Base-by-base conservation (phyloP, 2,888 invertebrate species). In the Drosophila paucipuncta region DNA sequence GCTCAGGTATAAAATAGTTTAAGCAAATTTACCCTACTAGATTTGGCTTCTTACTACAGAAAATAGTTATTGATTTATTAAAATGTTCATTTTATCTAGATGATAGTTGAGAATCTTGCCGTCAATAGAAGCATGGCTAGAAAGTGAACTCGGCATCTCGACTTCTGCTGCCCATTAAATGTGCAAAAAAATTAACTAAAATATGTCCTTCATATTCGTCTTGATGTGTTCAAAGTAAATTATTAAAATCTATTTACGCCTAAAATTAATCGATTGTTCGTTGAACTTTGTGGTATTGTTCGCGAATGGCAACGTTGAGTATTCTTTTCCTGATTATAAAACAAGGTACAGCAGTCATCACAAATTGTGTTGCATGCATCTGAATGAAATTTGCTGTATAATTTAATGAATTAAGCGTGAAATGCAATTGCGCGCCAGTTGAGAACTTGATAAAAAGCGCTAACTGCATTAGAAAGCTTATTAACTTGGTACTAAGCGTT, bases 401-500 rank as follows among this genome's bases (percentile, higher is more conserved):
- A 53, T 30, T 57, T 73, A 67, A 67, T 74, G 28, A 69, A 74
- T 59, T 64, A 58, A 68, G 52, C 28, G 50, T 47, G 9, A 61
- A 69, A 57, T 61, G 55, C 39, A 74, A 53, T 57, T 55, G 63
- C 18, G 64, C 25, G 18, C n/a, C 43, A 35, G 59, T 25, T 59
- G 49, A 66, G 69, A 59, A 53, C 43, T 37, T 66, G 65, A 70
- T 74, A 60, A 63, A 55, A 59, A 70, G 76, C 33, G 16, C 55
- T 82, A 84, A 73, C 71, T 84, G 28, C 71, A 69, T 78, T 66
- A 81, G 7, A 9, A 47, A 50, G 3, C 55, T 68, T 50, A 75
- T 82, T 78, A 82, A 55, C 47, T 66, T 50, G 25, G 28, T 60
- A 60, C 49, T 28, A 50, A 18, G 54, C 30, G 47, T 16, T 16